Percentiles rank a stretch among this genome's conserved stretches.
Conservation (phyloP, 2,113 vertebrate genomes). For the Daubentonia madagascariensis region DNA sequence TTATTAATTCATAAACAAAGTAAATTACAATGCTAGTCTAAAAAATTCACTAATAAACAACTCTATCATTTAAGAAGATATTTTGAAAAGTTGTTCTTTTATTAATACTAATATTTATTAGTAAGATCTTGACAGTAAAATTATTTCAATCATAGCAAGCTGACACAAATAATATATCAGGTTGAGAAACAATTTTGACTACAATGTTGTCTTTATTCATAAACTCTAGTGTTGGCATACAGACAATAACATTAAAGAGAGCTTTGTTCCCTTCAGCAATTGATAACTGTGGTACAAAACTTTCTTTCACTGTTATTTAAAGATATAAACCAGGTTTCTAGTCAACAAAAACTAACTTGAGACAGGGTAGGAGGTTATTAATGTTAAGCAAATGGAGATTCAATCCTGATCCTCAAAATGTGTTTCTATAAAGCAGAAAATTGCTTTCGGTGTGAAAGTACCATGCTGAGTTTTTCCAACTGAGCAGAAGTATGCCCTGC, state of each 20-base stretch:
- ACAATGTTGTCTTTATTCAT: not conserved
- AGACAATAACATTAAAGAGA: slow-evolving; percentile 31
- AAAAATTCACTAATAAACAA: not conserved
- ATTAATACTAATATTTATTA: too few species aligned
- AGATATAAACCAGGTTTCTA: not conserved
- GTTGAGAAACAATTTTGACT: slow-evolving; percentile 43
- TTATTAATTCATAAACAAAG: not conserved
- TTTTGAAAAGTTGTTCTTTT: slow-evolving; percentile 35
- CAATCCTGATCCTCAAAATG: not conserved
- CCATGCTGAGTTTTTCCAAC: not conserved
- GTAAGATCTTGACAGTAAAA: slow-evolving; percentile 6
- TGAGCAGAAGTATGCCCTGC: not conserved
- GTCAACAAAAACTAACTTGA: not conserved
- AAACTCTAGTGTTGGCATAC: not conserved
- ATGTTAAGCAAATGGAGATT: not conserved
- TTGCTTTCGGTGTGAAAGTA: not conserved
- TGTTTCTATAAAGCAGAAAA: not conserved
- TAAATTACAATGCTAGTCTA: not conserved
- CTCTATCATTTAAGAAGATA: not conserved
- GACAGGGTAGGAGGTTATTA: not conserved
- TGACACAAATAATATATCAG: slow-evolving; percentile 41
- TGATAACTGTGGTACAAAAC: slow-evolving; percentile 4
- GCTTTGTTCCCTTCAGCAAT: not conserved
- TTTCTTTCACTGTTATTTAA: not conserved
- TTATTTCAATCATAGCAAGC: slow-evolving; percentile 29